Evolutionary conservation across 2,113 vertebrate species (phyloP), one percentile per base, ranked within the genome.

Genomic region (Macheiramphus alcinus): DNA sequence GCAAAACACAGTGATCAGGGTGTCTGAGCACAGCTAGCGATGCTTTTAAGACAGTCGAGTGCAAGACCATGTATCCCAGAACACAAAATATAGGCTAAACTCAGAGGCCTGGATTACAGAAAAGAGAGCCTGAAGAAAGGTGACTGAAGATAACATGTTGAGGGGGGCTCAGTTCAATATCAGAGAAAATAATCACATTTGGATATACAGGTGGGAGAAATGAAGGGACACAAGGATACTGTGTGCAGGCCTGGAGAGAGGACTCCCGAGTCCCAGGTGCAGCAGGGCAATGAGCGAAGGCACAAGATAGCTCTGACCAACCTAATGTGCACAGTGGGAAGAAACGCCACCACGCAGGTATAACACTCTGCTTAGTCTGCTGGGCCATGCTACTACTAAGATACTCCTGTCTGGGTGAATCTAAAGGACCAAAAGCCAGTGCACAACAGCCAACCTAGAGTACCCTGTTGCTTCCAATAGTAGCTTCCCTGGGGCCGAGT

Each of bases 401-500:
- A 66, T 59, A 59, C 16, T 52, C 22, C 52, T 63, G 7, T 36
- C 22, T 72, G 81, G 3, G 16, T 38, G 43, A 73, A 21, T 38
- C 34, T 22, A 26, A 61, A 80, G 45, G 75, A 67, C 20, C 7
- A 32, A 67, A 80, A 59, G 3, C 38, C 53, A 67, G 22, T 23
- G 34, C 45, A 22, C 45, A 55, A 23, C 23, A n/a, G 16, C 17
- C 53, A 73, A 47, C 16, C 4, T 18, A 48, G 21, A 61, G 61
- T 31, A 81, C 23, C 38, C 31, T 36, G 11, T 36, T 42, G 31
- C 36, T 68, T 56, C n/a, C 55, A 75, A 8, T 5, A 27, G 32
- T 26, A 67, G 42, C 13, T 73, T 61, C 11, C 29, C 31, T 80
- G 31, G 31, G 21, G 21, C 17, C 0, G 0, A 48, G 12, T 23